Conservation (phyloP, 2,888 invertebrate genomes). For the Cataglyphis albicans region DNA sequence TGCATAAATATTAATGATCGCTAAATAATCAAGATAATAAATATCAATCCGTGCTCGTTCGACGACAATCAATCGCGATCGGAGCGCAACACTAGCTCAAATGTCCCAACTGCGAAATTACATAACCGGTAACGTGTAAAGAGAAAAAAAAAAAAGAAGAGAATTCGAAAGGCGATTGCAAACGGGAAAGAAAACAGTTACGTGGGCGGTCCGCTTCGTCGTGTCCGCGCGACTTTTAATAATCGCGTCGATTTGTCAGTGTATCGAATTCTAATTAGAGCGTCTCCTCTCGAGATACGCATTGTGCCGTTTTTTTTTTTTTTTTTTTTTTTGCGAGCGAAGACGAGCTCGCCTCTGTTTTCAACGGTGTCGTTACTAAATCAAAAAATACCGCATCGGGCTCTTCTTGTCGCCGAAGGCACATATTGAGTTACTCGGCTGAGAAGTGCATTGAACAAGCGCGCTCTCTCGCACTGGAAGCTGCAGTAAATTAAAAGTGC, state of each 20-base stretch:
- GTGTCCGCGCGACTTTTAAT: constrained; percentile 79
- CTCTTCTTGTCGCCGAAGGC: constrained; percentile 26
- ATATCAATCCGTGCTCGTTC: constrained; percentile 18
- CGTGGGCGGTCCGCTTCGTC: constrained; percentile 80
- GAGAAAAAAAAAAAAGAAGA: constrained; percentile 36
- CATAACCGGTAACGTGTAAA: constrained; percentile 40
- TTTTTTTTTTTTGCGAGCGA: constrained; percentile 14
- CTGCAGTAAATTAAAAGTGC: constrained; percentile 18
- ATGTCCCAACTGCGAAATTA: constrained; percentile 28
- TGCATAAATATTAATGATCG: constrained; percentile 17
- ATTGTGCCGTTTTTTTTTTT: constrained; percentile 38
- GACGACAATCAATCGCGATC: constrained; percentile 36
- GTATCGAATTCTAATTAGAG: constrained; percentile 80
- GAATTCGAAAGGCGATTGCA: constrained; percentile 54
- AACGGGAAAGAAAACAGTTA: constrained; percentile 62
- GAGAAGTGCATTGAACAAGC: constrained; percentile 13
- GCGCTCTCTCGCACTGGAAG: neutral
- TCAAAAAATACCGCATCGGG: constrained; percentile 62
- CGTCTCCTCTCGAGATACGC: constrained; percentile 53
- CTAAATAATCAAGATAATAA: constrained; percentile 25
- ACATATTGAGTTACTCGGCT: constrained; percentile 25
- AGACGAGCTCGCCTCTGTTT: neutral
- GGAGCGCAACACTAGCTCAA: constrained; percentile 27
- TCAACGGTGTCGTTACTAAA: constrained; percentile 50
- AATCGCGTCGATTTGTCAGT: constrained; percentile 81